Evolutionary conservation across 2,888 invertebrate species (phyloP).

Genomic region (Stenurella melanura): DNA sequence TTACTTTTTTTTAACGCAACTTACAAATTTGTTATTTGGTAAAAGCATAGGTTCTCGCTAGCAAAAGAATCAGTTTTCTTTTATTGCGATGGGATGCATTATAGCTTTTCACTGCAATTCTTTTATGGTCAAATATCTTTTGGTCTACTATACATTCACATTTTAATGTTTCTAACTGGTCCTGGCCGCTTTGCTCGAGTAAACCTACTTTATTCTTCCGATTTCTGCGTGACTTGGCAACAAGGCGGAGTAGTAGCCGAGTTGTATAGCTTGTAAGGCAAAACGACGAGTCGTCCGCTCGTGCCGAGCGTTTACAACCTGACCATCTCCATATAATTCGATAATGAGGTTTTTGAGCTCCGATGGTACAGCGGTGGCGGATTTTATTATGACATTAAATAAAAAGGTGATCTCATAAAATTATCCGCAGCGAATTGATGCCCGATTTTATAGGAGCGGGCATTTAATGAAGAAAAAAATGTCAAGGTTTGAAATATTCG

Average conservation of each 20-base stretch:
- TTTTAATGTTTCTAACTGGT: too few species aligned
- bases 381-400: slow-evolving; percentile 44
- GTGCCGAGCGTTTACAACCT: slow-evolving; percentile 46
- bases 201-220: background rate
- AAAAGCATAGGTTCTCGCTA: too few species aligned
- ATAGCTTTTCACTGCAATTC: too few species aligned
- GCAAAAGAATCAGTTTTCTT: too few species aligned
- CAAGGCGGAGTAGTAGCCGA: slow-evolving; percentile 12
- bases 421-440: background rate
- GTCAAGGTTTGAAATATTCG: background rate
- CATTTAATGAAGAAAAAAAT: slow-evolving; percentile 1
- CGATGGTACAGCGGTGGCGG: slow-evolving; percentile 35
- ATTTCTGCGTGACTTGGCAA: slow-evolving; percentile 34
- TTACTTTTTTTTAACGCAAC: too few species aligned
- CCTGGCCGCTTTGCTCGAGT: too few species aligned
- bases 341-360: slow-evolving; percentile 39
- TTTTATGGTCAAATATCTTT: too few species aligned
- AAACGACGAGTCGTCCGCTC: slow-evolving; percentile 34
- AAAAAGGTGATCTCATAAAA: slow-evolving; percentile 23
- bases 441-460: slow-evolving; percentile 7
- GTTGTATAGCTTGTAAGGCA: slow-evolving; percentile 27
- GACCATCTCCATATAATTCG: slow-evolving; percentile 45
- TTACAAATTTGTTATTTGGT: too few species aligned
- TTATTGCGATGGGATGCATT: too few species aligned
- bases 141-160: too few species aligned